A percentile compares a stretch with the other conserved stretches of the same genome.
These are phyloP conservation scores for Drosophila baimaii DNA, from an alignment of 1,140 invertebrate genomes.

Conservation along the genomic window DNA sequence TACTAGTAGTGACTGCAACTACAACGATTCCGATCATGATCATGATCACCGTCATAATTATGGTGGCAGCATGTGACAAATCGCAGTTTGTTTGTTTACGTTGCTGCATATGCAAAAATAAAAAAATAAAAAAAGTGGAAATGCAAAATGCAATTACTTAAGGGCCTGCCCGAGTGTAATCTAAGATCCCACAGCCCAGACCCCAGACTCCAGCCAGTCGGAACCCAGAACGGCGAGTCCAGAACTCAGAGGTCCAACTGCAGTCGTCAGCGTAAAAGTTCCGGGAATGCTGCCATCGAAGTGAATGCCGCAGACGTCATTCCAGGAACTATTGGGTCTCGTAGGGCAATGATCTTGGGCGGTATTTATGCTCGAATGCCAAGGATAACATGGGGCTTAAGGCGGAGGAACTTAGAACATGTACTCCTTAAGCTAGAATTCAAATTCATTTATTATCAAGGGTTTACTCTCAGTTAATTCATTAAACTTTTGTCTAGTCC, in stretches of 20 bases:
- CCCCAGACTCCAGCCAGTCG: conserved; percentile 9
- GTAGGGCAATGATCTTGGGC: conserved; percentile 30
- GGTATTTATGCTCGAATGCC: conserved; percentile 17
- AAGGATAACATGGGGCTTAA: conserved; percentile 29
- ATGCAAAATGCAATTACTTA: conserved; percentile 70
- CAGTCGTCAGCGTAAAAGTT: conserved; percentile 52
- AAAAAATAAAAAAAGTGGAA: conserved; percentile 34
- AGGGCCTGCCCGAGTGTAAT: conserved; percentile 28
- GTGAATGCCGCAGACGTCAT: conserved; percentile 60
- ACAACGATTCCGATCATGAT: conserved; percentile 40
- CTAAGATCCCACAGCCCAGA: conserved; percentile 28
- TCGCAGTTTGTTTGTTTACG: conserved; percentile 53
- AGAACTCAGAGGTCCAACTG: conserved; percentile 4
- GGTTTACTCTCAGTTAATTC: no score
- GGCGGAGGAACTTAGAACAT: background rate
- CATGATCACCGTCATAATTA: conserved; percentile 23
- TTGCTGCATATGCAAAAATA: conserved; percentile 40
- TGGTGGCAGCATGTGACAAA: conserved; percentile 67
- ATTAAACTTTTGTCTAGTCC: no score
- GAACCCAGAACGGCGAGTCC: conserved; percentile 1
- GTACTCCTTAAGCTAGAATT: no score
- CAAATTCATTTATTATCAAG: no score
- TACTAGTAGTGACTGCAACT: conserved; percentile 49
- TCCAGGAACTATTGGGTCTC: conserved; percentile 55
- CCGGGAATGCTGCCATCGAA: conserved; percentile 64